Evolutionary conservation across 2,113 vertebrate species (phyloP).

Genomic region (Astatoreochromis straeleni): DNA sequence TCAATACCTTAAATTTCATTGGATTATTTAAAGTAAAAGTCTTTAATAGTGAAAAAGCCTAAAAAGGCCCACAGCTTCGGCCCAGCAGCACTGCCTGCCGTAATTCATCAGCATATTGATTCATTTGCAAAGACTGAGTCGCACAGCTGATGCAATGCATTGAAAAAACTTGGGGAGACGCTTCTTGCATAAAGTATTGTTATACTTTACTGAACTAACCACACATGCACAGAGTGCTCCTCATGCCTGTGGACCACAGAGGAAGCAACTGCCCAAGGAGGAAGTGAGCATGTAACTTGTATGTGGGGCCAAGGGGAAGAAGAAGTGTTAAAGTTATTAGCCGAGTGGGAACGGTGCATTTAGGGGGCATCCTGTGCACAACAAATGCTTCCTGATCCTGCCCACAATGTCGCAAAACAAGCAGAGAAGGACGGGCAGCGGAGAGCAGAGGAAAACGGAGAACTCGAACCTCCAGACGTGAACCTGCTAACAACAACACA

Average conservation of each 20-base stretch:
- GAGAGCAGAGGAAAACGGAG: neutral
- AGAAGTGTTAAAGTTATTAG: slow-evolving; percentile 74
- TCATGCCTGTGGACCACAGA: neutral
- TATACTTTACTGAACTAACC: neutral
- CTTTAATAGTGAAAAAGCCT: neutral
- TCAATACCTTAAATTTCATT: neutral
- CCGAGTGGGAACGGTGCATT: slow-evolving; percentile 49
- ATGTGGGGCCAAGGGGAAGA: slow-evolving; percentile 36
- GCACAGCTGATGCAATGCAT: neutral
- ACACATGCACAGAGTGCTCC: neutral
- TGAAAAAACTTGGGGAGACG: neutral
- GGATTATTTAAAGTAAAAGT: neutral
- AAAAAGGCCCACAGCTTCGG: neutral
- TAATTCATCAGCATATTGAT: neutral
- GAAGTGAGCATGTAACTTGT: slow-evolving; percentile 50
- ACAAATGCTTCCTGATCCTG: slow-evolving; percentile 62
- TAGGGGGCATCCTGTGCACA: slow-evolving; percentile 59
- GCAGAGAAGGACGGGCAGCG: neutral
- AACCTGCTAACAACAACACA: neutral
- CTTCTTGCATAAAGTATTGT: neutral
- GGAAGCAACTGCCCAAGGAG: slow-evolving; percentile 42
- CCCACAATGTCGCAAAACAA: slow-evolving; percentile 25
- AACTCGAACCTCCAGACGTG: neutral
- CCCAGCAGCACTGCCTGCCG: rapidly evolving
- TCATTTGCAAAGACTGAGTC: neutral